Evolutionary conservation across 2,113 vertebrate species (phyloP).

Genomic region (Steatornis caripensis): DNA sequence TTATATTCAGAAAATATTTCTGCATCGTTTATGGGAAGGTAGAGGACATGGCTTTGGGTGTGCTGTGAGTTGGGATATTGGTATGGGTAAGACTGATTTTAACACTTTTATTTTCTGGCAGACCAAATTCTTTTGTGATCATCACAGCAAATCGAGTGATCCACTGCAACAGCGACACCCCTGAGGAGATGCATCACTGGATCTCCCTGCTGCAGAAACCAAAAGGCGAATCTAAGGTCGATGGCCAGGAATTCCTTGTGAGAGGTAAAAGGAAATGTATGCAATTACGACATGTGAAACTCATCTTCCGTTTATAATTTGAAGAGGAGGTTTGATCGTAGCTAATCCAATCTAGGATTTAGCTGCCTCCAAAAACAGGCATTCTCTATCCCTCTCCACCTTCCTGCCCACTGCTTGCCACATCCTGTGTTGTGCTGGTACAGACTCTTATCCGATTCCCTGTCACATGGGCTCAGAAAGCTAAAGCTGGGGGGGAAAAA

Average conservation of each 20-base stretch:
- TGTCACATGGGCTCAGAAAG: not conserved
- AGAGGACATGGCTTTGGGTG: not conserved
- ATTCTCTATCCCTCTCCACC: not conserved
- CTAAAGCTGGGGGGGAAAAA: not conserved
- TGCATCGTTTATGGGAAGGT: not conserved
- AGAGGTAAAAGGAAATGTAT: conserved; percentile 73
- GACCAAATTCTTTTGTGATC: conserved; percentile 93
- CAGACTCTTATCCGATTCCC: not conserved
- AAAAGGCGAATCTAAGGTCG: conserved; percentile 86
- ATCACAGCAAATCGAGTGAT: conserved; percentile 92
- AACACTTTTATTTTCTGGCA: conserved; percentile 36
- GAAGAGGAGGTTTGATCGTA: not conserved
- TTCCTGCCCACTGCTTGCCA: not conserved
- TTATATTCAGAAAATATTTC: not conserved
- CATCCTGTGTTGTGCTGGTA: not conserved
- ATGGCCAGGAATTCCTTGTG: conserved; percentile 90
- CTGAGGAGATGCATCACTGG: conserved; percentile 96
- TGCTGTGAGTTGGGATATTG: not conserved
- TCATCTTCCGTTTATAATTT: not conserved
- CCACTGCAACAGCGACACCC: conserved; percentile 90
- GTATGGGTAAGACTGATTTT: not conserved
- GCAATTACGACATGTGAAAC: not conserved
- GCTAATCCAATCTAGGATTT: not conserved
- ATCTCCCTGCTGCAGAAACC: conserved; percentile 92
- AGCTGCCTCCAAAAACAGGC: not conserved